Evolutionary conservation across 2,113 vertebrate species (phyloP), one percentile per base, ranked within the genome.

Genomic region (Arizona elegans): DNA sequence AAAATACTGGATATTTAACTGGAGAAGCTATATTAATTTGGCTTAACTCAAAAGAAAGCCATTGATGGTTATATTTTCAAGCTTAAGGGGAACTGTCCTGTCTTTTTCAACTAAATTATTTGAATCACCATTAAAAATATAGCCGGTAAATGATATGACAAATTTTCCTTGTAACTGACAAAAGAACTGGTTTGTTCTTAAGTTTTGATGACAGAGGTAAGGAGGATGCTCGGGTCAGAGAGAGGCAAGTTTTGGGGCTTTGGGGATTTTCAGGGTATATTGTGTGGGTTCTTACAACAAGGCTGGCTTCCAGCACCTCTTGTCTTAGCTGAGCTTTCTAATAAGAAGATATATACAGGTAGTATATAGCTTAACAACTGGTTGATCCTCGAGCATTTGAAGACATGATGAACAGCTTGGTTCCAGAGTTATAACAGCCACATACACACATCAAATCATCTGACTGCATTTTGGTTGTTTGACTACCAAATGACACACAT

Each of bases 1-100:
- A 90, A 96, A 86, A 90, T 23, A 93, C 24, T 43, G 92, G 53
- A 90, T n/a, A 29, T 24, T 95, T 81, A 88, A 95, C 9, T 92
- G 92, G 95, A 93, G 81, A 93, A 93, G 19, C 29, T 26, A 93
- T 75, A 89, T 75, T 88, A 93, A 58, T 23, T 21, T 87, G 33
- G 56, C 85, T 70, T 29, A 87, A 38, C 62, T 33, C 5, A 3
- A 47, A 29, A 54, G 53, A 54, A 88, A 23, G 50, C 58, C 54
- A 17, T 43, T 50, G 12, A 3, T 92, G 47, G 3, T n/a, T 70
- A 43, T 6, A 13, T 70, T 13, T 87, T 24, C 55, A 92, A 17
- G 43, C 26, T 53, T 15, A 50, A 23, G 12, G 17, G 47, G 65
- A 17, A 11, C 17, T 85, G 33, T 85, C 33, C 19, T 85, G 13